These are phyloP conservation scores for Pitta sordida DNA, from an alignment of 2,113 vertebrate genomes.

Conservation along the genomic window DNA sequence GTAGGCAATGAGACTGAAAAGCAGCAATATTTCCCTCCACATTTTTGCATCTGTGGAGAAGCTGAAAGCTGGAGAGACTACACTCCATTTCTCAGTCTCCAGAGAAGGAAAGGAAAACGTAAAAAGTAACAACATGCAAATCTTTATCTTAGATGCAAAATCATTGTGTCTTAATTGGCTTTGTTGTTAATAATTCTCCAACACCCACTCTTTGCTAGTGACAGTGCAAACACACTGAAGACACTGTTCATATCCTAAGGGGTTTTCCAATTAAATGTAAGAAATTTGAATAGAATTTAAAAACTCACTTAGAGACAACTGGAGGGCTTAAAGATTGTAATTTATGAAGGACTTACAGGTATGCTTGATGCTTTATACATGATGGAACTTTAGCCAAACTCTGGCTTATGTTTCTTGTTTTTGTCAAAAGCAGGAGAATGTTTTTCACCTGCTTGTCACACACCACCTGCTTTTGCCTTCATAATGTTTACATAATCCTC, in stretches of 20 bases:
- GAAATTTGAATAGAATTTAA: neutral
- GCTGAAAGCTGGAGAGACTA: neutral
- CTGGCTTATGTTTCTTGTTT: neutral
- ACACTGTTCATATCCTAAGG: neutral
- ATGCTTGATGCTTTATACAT: fast-evolving
- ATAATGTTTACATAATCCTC: neutral
- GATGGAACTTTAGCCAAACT: neutral
- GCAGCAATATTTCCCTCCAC: neutral
- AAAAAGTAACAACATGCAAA: neutral
- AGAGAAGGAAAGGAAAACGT: neutral
- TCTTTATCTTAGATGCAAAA: neutral
- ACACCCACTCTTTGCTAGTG: neutral
- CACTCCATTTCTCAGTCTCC: neutral
- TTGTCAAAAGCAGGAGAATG: too few relatives aligned
- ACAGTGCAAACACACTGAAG: neutral
- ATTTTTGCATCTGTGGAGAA: neutral
- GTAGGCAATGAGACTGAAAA: neutral
- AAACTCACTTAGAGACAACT: neutral
- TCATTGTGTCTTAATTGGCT: neutral
- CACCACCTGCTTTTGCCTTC: neutral
- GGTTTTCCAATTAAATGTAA: neutral
- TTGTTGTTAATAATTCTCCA: neutral
- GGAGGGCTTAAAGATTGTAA: neutral
- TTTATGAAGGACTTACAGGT: neutral
- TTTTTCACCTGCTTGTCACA: too few relatives aligned